These are phyloP conservation scores for Pogona vitticeps DNA, from an alignment of 2,113 vertebrate species.

Conservation along the genomic window DNA sequence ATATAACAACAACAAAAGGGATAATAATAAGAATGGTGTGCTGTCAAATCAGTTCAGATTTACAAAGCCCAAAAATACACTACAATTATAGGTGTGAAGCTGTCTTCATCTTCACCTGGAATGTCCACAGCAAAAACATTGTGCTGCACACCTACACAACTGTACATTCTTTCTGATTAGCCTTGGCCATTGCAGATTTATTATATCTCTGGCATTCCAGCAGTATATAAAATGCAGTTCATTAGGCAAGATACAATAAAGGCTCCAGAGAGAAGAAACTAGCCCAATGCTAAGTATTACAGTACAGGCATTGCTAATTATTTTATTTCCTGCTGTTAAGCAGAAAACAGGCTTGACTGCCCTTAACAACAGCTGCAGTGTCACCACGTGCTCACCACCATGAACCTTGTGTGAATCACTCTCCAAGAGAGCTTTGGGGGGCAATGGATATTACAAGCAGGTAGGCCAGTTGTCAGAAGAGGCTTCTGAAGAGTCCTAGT, in stretches of 20 bases:
- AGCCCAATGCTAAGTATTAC: conserved; percentile 60
- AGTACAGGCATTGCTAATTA: conserved; percentile 72
- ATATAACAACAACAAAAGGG: no score
- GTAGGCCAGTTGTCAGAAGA: conserved; percentile 83
- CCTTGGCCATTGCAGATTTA: conserved; percentile 3
- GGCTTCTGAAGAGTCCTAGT: conserved; percentile 81
- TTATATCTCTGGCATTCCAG: background rate
- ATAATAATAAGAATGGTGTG: no score
- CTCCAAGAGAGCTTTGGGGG: conserved; percentile 70
- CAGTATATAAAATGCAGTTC: conserved; percentile 17
- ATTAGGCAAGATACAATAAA: conserved; percentile 44
- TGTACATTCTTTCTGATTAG: conserved; percentile 6
- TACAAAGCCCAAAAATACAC: background rate
- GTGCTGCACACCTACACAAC: background rate
- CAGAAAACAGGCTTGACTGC: conserved; percentile 76
- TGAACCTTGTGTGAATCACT: conserved; percentile 59
- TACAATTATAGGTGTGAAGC: background rate
- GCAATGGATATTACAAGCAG: conserved; percentile 69
- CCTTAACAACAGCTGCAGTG: conserved; percentile 74
- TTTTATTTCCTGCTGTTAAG: conserved; percentile 78
- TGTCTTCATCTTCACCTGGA: background rate
- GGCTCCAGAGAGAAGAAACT: conserved; percentile 55
- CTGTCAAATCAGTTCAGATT: no score
- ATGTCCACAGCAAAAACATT: background rate
- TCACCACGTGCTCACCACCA: conserved; percentile 60